phyloP scores from a whole-genome alignment of 2,113 vertebrate genomes.

The Oreochromis niloticus region DNA sequence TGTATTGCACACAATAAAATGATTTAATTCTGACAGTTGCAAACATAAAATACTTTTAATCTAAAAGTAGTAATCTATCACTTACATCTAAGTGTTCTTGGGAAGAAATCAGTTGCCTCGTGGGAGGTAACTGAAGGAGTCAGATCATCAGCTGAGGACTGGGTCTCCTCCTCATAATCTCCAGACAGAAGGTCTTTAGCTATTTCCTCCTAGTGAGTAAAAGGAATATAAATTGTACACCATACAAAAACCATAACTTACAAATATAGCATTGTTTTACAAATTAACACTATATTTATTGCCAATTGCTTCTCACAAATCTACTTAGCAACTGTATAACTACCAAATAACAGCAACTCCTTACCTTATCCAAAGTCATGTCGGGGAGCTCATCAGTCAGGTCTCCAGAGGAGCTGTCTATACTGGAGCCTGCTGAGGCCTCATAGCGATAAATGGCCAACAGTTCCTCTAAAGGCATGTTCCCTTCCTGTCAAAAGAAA shows the following conservation, averaged over 20 bases:
- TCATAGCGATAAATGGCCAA: slow-evolving; percentile 96
- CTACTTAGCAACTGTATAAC: neutral
- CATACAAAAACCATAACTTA: neutral
- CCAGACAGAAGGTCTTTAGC: slow-evolving; percentile 97
- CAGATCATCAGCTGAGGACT: slow-evolving; percentile 97
- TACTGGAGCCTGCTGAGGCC: slow-evolving; percentile 83
- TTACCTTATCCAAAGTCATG: slow-evolving; percentile 98
- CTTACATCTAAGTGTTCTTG: slow-evolving; percentile 95
- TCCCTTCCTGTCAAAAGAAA: slow-evolving; percentile 81
- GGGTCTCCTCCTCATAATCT: slow-evolving; percentile 95
- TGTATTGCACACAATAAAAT: neutral
- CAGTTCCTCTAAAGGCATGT: slow-evolving; percentile 94
- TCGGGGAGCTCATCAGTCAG: slow-evolving; percentile 94
- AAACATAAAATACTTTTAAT: neutral
- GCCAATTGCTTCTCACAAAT: neutral
- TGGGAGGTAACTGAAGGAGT: slow-evolving; percentile 97
- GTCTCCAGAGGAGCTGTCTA: slow-evolving; percentile 91
- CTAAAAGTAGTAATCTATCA: neutral
- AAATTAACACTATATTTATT: neutral
- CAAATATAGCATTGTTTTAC: neutral
- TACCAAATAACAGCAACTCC: neutral
- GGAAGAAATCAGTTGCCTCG: slow-evolving; percentile 94
- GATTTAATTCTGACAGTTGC: neutral
- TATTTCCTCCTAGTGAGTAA: slow-evolving; percentile 85
- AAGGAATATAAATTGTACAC: neutral